These are phyloP conservation scores for Lepidonotus clava DNA, from an alignment of 2,888 invertebrate species.

Conservation along the genomic window DNA sequence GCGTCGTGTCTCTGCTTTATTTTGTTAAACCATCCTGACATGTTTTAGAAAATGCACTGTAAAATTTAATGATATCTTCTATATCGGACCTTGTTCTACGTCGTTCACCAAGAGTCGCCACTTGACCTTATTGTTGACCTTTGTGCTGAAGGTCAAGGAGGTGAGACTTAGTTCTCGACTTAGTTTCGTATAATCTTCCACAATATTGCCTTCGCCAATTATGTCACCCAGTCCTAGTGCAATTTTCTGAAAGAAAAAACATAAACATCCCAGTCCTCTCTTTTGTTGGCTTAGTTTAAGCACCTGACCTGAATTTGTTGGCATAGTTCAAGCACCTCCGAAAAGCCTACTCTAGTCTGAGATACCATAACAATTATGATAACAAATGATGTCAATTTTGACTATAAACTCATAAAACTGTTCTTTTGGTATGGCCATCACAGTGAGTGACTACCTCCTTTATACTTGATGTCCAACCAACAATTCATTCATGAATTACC, in stretches of 20 bases:
- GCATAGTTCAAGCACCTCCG: too few relatives aligned
- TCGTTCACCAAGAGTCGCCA: slow-evolving; percentile 14
- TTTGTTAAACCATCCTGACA: too few relatives aligned
- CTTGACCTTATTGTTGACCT: not conserved
- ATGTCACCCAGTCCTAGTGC: not conserved
- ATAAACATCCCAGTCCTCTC: too few relatives aligned
- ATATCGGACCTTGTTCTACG: not conserved
- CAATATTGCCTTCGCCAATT: not conserved
- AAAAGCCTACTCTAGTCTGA: too few relatives aligned
- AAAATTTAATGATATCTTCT: not conserved
- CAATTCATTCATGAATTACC: not conserved
- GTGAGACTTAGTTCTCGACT: not conserved
- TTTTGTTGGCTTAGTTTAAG: too few relatives aligned
- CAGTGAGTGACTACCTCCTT: too few relatives aligned
- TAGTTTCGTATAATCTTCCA: not conserved
- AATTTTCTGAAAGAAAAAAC: not conserved
- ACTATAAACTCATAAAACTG: not conserved
- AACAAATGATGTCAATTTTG: not conserved
- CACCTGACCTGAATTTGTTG: too few relatives aligned
- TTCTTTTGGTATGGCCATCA: too few relatives aligned
- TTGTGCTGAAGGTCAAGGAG: not conserved
- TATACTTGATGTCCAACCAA: too few relatives aligned
- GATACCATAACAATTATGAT: too few relatives aligned
- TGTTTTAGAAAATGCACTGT: too few relatives aligned
- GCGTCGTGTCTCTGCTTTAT: not conserved